Base-by-base conservation (phyloP, 2,797 vertebrate species). In the Phrynocephalus vlangalii region DNA sequence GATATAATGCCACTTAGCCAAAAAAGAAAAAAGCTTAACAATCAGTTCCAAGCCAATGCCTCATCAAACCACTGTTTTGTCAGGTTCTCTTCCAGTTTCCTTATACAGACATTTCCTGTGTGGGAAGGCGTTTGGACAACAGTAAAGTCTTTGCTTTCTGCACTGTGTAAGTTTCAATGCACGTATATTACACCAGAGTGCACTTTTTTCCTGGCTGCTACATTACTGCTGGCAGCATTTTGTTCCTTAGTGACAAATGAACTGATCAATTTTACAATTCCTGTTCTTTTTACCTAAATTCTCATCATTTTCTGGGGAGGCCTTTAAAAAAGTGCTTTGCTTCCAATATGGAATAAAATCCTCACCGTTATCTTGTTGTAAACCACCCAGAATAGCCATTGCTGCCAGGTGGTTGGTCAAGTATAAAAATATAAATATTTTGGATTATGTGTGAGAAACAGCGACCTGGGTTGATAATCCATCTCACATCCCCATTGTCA, bases 71-170 rank as follows among this genome's bases (percentile, higher is more conserved):
- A 11, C 80, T 4, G 1, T 26, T 96, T 79, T 4, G 1, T 48
- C 93, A 97, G 98, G 95, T 97, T 85, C 87, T 98, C 85, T 96
- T 97, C 90, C 89, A 94, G 83, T 97, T 97, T 88, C 97, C 97
- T 88, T 98, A 98, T 91, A 97, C 98, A 16, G 96, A 97, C 88
- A 97, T 98, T 89, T 98, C 98, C 44, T 98, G 98, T 18, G 97
- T 98, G 5, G 98, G 98, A 88, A 96, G 97, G 72, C 96, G 94
- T 9, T 0, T 88, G 1, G 92, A 96, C 81, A 97, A 96, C 91
- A 96, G 95, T 92, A 95, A 90, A 0, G 73, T 97, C 30, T 98
- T 98, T 16, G 97, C 97, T 18, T 97, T 98, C 92, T 98, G 97
- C 15, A 95, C 97, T 56, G 93, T 79, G 97, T 98, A 92, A 98